Conservation (phyloP, 92 coral and sea anemone species). For the Siderastrea radians region DNA sequence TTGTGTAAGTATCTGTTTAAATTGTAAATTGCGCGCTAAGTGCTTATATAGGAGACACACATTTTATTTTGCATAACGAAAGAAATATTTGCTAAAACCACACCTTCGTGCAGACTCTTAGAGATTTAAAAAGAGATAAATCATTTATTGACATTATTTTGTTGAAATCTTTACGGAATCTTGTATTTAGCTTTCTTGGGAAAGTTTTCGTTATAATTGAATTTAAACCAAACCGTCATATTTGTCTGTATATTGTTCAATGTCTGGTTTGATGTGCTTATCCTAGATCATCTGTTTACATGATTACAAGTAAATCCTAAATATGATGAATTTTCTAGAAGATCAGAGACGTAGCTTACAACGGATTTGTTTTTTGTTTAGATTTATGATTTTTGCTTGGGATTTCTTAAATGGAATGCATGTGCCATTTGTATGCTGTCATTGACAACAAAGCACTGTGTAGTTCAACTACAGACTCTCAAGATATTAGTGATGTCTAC, state of each 20-base stretch:
- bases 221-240: neutral
- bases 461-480: neutral
- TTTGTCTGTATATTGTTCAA: neutral
- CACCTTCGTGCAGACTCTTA: neutral
- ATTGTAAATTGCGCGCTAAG: conserved; percentile 5
- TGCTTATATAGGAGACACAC: neutral
- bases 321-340: conserved; percentile 14
- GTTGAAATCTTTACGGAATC: neutral
- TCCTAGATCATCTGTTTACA: conserved; percentile 12
- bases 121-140: neutral
- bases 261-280: neutral
- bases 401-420: too few species aligned
- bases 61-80: neutral
- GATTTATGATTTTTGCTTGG: neutral
- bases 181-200: neutral
- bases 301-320: neutral
- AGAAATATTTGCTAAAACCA: neutral
- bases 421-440: neutral
- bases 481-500: conserved; percentile 9
- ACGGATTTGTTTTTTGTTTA: neutral
- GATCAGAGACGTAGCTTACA: neutral
- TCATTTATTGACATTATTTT: neutral
- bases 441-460: neutral
- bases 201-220: neutral
- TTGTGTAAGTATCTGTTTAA: neutral